Conservation (phyloP, 2,888 invertebrate genomes). For the Pachliopta kotzebuea region DNA sequence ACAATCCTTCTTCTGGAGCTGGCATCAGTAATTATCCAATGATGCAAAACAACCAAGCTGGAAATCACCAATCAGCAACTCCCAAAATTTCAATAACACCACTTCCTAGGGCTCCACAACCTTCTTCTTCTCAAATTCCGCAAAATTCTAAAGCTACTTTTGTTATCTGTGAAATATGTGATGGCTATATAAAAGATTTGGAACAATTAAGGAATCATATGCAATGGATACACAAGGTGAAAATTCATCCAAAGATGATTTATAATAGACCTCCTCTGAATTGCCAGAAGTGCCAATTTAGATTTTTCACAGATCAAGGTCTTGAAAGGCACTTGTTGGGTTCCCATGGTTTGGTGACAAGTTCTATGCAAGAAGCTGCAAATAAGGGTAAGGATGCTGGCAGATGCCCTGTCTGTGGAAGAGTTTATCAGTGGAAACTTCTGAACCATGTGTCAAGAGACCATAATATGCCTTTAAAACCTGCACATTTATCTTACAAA, state of each 20-base stretch:
- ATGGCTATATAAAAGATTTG: slow-evolving; percentile 97
- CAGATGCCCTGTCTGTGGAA: slow-evolving; percentile 96
- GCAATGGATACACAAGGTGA: slow-evolving; percentile 99
- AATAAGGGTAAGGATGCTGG: slow-evolving; percentile 97
- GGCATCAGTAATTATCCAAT: slow-evolving; percentile 71
- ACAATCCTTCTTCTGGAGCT: slow-evolving; percentile 71
- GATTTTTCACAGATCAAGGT: slow-evolving; percentile 98
- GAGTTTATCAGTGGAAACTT: slow-evolving; percentile 90
- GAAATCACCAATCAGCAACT: slow-evolving; percentile 79
- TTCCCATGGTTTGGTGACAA: slow-evolving; percentile 96
- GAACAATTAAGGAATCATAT: slow-evolving; percentile 97
- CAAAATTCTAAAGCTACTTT: slow-evolving; percentile 88
- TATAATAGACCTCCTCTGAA: slow-evolving; percentile 96
- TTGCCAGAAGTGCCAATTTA: slow-evolving; percentile 97
- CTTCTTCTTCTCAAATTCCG: slow-evolving; percentile 61
- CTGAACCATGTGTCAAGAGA: slow-evolving; percentile 95
- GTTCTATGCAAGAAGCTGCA: slow-evolving; percentile 97
- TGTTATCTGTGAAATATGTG: slow-evolving; percentile 98
- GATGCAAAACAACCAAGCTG: slow-evolving; percentile 57
- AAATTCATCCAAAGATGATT: slow-evolving; percentile 98
- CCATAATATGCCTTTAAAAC: slow-evolving; percentile 95
- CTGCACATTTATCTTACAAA: slow-evolving; percentile 96
- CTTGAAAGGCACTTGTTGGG: slow-evolving; percentile 96
- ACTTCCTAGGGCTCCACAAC: slow-evolving; percentile 85
- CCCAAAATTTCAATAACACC: slow-evolving; percentile 97